These are phyloP conservation scores for Acronicta leporina DNA, from an alignment of 2,888 invertebrate genomes.

Conservation along the genomic window DNA sequence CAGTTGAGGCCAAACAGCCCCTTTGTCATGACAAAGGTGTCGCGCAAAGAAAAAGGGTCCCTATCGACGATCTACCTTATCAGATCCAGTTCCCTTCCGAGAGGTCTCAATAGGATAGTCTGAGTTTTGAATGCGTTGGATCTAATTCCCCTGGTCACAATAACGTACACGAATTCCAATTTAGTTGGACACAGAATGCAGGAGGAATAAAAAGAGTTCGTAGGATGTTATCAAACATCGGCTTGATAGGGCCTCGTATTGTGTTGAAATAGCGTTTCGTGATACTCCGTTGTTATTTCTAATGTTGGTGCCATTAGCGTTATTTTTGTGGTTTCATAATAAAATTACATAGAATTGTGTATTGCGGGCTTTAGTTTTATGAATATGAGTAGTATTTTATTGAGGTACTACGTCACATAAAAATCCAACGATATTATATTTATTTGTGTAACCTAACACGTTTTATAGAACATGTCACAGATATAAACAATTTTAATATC, in stretches of 20 bases:
- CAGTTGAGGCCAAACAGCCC: constrained; percentile 86
- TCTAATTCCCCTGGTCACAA: constrained; percentile 86
- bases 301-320: constrained; percentile 48
- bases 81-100: constrained; percentile 88
- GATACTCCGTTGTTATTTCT: constrained; percentile 59
- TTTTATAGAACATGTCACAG: constrained; percentile 28
- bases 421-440: constrained; percentile 1
- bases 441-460: not conserved
- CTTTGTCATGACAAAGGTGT: constrained; percentile 89
- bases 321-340: constrained; percentile 41
- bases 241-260: constrained; percentile 66
- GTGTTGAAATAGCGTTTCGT: constrained; percentile 63
- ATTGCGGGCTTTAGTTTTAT: constrained; percentile 12
- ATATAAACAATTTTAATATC: constrained; percentile 16
- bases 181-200: constrained; percentile 75
- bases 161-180: constrained; percentile 83
- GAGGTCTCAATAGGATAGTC: constrained; percentile 87
- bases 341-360: constrained; percentile 30
- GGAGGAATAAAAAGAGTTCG: constrained; percentile 71
- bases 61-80: constrained; percentile 88
- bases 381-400: constrained; percentile 5
- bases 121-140: constrained; percentile 85
- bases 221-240: constrained; percentile 73
- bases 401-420: constrained; percentile 1
- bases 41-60: constrained; percentile 87